phyloP scores from a whole-genome alignment of 2,113 vertebrate genomes.

The Loxodonta africana region DNA sequence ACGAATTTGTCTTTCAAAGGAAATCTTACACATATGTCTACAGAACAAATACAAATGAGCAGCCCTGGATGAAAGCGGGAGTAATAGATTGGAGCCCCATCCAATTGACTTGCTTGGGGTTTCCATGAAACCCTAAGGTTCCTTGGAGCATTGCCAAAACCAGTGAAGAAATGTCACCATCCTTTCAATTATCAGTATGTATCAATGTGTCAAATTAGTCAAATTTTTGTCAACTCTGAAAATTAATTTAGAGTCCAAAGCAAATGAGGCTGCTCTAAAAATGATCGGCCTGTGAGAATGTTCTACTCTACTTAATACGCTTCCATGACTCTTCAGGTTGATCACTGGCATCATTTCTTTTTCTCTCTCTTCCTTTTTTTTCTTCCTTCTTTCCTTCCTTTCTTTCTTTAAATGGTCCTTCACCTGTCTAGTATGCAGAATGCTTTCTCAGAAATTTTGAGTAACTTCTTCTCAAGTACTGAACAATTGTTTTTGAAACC shows the following conservation, averaged over 20 bases:
- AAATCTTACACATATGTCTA: constrained; percentile 26
- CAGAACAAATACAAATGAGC: constrained; percentile 21
- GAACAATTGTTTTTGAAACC: constrained; percentile 8
- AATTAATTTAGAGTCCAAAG: constrained; percentile 13
- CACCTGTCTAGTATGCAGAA: neutral
- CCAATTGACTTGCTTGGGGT: neutral
- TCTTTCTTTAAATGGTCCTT: neutral
- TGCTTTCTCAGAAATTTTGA: neutral
- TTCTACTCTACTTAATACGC: neutral
- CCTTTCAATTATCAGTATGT: constrained; percentile 1
- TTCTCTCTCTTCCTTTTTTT: too few species aligned
- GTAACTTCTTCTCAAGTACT: constrained; percentile 7
- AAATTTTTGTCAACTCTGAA: constrained; percentile 45
- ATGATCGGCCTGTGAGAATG: neutral
- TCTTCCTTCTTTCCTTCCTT: too few species aligned
- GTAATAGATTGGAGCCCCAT: neutral
- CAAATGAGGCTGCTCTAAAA: constrained; percentile 6
- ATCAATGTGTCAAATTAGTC: neutral
- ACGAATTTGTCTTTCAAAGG: constrained; percentile 24
- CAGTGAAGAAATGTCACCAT: neutral
- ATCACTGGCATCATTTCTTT: too few species aligned
- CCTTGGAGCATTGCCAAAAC: neutral
- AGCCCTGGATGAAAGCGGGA: neutral
- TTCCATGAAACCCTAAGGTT: neutral
- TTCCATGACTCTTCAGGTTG: neutral